These are phyloP conservation scores for Alsophila aescularia DNA, from an alignment of 2,888 invertebrate genomes.

Conservation along the genomic window DNA sequence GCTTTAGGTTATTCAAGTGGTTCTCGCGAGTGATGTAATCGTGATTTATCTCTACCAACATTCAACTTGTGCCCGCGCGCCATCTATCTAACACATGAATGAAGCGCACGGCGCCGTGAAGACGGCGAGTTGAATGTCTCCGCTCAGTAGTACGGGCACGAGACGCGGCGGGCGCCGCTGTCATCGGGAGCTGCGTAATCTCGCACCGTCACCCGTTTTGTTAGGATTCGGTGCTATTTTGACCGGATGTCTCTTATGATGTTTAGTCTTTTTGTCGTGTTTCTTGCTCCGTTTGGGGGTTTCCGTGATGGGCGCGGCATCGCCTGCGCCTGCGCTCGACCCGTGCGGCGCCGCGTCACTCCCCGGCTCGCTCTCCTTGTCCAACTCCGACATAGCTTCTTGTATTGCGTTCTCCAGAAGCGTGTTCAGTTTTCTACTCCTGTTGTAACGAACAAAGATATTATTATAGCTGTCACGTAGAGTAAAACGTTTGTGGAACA, in stretches of 20 bases:
- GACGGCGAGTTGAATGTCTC: slow-evolving; percentile 6
- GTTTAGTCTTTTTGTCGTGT: slow-evolving; percentile 61
- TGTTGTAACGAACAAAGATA: slow-evolving; percentile 64
- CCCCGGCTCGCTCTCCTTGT: slow-evolving; percentile 84
- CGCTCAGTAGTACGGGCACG: slow-evolving; percentile 1
- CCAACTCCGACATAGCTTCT: slow-evolving; percentile 95
- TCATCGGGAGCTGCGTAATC: slow-evolving; percentile 83
- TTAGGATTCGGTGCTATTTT: slow-evolving; percentile 54
- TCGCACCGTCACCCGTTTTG: slow-evolving; percentile 63
- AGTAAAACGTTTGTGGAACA: slow-evolving; percentile 35
- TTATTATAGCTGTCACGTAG: slow-evolving; percentile 23
- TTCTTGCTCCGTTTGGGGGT: slow-evolving; percentile 58
- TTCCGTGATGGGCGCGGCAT: slow-evolving; percentile 43
- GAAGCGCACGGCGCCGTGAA: slow-evolving; percentile 12
- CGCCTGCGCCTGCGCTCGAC: slow-evolving; percentile 14
- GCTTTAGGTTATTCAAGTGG: too few species aligned
- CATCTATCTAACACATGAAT: slow-evolving; percentile 16
- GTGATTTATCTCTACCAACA: too few species aligned
- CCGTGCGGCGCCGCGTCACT: slow-evolving; percentile 15
- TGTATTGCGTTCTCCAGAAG: slow-evolving; percentile 96
- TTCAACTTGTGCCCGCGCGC: slow-evolving; percentile 15
- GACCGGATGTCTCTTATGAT: slow-evolving; percentile 53
- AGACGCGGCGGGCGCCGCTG: slow-evolving; percentile 24
- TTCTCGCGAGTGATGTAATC: too few species aligned
- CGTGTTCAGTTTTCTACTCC: slow-evolving; percentile 96